phyloP scores from a whole-genome alignment of 2,113 vertebrate genomes.

The Sula dactylatra region DNA sequence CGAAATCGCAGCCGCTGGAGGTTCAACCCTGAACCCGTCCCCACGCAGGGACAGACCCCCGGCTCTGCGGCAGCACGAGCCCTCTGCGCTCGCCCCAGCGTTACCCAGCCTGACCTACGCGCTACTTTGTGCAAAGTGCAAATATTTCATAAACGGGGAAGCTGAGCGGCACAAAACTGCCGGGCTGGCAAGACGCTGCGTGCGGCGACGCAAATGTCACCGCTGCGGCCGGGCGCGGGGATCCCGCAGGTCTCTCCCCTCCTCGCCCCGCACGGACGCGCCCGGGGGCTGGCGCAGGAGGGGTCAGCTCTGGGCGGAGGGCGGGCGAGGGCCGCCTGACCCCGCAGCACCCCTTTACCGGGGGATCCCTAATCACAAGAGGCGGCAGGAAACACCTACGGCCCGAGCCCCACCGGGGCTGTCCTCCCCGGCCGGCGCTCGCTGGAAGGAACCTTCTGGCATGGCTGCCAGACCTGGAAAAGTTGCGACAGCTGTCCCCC shows the following conservation, averaged over 20 bases:
- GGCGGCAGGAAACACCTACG: neutral
- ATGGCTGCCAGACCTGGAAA: neutral
- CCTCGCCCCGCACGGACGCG: neutral
- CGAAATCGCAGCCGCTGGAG: accelerated
- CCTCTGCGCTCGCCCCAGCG: neutral
- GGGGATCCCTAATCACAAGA: neutral
- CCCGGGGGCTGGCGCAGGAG: too few species aligned
- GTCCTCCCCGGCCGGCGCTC: neutral
- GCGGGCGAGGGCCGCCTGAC: neutral
- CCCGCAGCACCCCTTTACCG: neutral
- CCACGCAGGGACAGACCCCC: neutral
- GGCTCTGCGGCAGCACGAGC: neutral
- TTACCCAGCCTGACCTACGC: neutral
- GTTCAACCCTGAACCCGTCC: neutral
- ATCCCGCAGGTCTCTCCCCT: neutral
- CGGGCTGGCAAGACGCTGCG: neutral
- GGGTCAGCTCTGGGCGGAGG: neutral
- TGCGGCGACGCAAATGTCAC: accelerated
- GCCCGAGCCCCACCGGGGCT: accelerated
- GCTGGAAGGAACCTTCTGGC: neutral
- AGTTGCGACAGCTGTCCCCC: neutral
- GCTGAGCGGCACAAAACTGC: neutral
- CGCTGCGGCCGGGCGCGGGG: accelerated
- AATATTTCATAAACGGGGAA: neutral
- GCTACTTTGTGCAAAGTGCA: neutral